phyloP scores from a whole-genome alignment of 2,797 vertebrate species.

The Channallabes apus region DNA sequence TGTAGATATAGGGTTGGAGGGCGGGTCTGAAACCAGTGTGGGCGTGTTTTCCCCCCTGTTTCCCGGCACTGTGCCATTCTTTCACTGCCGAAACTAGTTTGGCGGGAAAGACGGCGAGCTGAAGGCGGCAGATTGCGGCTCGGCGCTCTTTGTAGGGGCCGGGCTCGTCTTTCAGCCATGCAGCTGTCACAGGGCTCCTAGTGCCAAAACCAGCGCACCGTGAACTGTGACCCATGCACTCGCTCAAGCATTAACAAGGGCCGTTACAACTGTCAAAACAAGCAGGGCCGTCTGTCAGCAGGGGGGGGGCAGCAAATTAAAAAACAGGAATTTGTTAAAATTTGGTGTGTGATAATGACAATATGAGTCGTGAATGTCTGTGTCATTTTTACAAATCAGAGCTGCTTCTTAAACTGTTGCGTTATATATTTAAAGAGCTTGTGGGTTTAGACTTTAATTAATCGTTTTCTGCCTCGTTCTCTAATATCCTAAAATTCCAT shows the following conservation, averaged over 20 bases:
- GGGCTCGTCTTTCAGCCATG: slow-evolving; percentile 58
- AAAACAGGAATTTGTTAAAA: slow-evolving; percentile 46
- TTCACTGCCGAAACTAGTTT: slow-evolving; percentile 54
- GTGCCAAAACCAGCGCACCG: slow-evolving; percentile 60
- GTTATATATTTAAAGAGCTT: background rate
- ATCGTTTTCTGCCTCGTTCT: background rate
- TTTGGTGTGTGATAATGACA: slow-evolving; percentile 36
- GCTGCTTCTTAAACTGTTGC: background rate
- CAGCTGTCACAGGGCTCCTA: slow-evolving; percentile 63
- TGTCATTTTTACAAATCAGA: slow-evolving; percentile 2
- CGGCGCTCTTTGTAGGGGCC: slow-evolving; percentile 48
- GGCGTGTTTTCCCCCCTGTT: slow-evolving; percentile 1
- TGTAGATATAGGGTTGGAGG: slow-evolving; percentile 26
- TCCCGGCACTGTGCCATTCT: slow-evolving; percentile 27
- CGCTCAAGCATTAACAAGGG: slow-evolving; percentile 55
- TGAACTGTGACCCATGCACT: slow-evolving; percentile 63
- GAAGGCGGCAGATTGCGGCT: slow-evolving; percentile 56
- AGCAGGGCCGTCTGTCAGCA: slow-evolving; percentile 45
- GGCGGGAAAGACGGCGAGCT: slow-evolving; percentile 48
- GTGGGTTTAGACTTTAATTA: background rate
- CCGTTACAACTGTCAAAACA: slow-evolving; percentile 58
- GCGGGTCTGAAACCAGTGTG: slow-evolving; percentile 38
- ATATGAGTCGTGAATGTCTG: slow-evolving; percentile 21
- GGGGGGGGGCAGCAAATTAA: slow-evolving; percentile 52
- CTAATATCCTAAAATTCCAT: no score